Percentiles rank a stretch among this genome's conserved stretches.
phyloP scores from a whole-genome alignment of 2,888 invertebrate genomes.

The Eumerus sabulonum region DNA sequence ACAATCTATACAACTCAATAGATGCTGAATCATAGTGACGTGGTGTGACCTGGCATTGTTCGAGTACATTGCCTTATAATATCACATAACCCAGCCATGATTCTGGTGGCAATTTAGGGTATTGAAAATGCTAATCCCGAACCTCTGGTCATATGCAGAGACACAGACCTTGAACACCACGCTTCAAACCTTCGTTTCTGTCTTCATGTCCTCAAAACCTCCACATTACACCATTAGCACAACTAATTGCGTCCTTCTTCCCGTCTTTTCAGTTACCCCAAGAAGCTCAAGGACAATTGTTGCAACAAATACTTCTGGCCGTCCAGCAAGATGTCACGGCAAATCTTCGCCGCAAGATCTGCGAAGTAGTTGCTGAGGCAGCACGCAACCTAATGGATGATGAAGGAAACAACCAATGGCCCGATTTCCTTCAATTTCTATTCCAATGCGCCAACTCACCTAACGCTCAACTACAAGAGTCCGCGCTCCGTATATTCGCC shows the following conservation, averaged over 20 bases:
- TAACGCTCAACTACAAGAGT: conserved; percentile 91
- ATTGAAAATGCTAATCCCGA: no score
- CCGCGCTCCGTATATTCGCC: conserved; percentile 96
- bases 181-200: no score
- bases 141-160: no score
- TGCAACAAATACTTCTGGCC: conserved; percentile 91
- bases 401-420: conserved; percentile 97
- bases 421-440: conserved; percentile 95
- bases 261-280: conserved; percentile 81
- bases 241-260: conserved; percentile 2
- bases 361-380: conserved; percentile 97
- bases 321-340: conserved; percentile 91
- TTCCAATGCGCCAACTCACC: conserved; percentile 95
- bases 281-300: conserved; percentile 90
- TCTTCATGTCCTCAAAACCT: no score
- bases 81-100: no score
- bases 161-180: no score
- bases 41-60: no score
- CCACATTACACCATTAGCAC: no score
- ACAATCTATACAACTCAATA: no score
- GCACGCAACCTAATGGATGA: conserved; percentile 97
- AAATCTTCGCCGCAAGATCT: conserved; percentile 91
- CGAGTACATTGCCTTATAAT: no score
- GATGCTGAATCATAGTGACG: no score
- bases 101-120: no score